Conservation (phyloP, 2,113 vertebrate genomes). For the Regulus satrapa region DNA sequence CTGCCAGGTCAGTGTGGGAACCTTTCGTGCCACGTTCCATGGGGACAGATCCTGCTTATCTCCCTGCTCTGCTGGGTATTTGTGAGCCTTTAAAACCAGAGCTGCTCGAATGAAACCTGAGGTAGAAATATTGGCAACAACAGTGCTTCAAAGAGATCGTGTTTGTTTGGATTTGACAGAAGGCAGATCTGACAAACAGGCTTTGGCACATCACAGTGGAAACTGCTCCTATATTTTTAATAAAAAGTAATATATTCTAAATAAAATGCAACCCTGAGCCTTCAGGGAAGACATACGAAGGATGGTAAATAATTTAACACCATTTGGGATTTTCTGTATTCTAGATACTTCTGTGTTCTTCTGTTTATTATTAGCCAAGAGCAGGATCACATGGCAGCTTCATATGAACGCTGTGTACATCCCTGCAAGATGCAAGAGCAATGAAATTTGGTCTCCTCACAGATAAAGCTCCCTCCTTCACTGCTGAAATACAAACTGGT, state of each 20-base stretch:
- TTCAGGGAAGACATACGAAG: not conserved
- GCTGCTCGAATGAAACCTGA: not conserved
- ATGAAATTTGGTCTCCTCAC: not conserved
- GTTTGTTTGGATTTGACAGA: not conserved
- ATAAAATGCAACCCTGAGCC: not conserved
- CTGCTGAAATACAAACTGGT: not conserved
- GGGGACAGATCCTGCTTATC: not conserved
- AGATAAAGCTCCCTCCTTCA: not conserved
- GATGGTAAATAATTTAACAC: not conserved
- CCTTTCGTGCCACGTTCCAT: accelerated
- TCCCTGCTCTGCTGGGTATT: not conserved
- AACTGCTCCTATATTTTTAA: not conserved
- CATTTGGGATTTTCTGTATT: not conserved
- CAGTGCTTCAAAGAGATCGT: not conserved
- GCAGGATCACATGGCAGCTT: not conserved
- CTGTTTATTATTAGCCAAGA: not conserved
- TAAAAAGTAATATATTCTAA: not conserved
- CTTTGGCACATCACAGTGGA: not conserved
- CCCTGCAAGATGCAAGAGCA: not conserved
- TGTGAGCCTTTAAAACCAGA: not conserved
- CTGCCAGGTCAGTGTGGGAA: not conserved
- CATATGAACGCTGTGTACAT: not conserved
- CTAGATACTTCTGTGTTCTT: not conserved
- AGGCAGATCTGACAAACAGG: not conserved
- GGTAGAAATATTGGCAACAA: not conserved